phyloP scores from a whole-genome alignment of 2,113 vertebrate species.

The Aramus guarauna region DNA sequence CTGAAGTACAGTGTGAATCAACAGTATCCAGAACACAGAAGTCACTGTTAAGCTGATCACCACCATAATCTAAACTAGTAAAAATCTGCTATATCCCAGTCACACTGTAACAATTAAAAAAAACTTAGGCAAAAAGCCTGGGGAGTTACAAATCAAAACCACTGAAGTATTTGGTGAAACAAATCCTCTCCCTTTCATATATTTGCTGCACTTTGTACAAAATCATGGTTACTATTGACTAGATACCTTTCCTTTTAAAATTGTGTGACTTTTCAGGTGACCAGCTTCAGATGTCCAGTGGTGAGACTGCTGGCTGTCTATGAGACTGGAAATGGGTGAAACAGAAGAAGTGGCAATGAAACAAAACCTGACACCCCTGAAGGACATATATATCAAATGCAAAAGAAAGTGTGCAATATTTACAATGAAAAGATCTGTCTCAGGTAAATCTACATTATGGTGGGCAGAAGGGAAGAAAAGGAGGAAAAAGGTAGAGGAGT shows the following conservation, averaged over 20 bases:
- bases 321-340: neutral
- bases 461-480: neutral
- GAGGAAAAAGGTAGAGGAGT: neutral
- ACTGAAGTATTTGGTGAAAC: neutral
- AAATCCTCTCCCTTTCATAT: neutral
- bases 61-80: neutral
- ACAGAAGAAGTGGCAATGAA: neutral
- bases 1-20: neutral
- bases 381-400: neutral
- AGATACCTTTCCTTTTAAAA: neutral
- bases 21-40: neutral
- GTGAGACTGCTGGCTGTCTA: neutral
- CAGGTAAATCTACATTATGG: neutral
- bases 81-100: neutral
- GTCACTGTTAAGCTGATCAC: neutral
- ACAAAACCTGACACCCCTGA: neutral
- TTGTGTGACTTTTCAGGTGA: neutral
- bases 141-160: neutral
- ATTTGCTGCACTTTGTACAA: neutral
- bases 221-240: neutral
- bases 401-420: neutral
- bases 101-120: neutral
- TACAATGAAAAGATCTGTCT: neutral
- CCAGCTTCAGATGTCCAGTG: neutral
- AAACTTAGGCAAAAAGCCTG: neutral